These are phyloP conservation scores for Cyrtorhinus lividipennis DNA, from an alignment of 1,140 invertebrate species.

Conservation along the genomic window DNA sequence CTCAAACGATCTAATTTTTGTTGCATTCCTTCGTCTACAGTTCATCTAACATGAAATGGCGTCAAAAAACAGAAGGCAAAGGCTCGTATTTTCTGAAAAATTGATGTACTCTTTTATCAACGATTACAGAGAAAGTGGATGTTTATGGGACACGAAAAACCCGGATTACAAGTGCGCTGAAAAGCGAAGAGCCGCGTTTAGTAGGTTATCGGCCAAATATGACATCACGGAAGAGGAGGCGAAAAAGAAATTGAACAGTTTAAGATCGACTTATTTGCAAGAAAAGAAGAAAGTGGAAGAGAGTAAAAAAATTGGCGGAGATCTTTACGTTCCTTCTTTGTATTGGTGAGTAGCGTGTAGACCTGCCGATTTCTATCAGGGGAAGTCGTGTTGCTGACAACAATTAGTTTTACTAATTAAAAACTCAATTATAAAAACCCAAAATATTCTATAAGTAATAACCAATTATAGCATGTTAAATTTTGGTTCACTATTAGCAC, in stretches of 20 bases:
- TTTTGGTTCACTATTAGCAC: no score
- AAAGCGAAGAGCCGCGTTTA: background rate
- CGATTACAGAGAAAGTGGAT: background rate
- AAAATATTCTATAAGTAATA: no score
- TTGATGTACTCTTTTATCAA: conserved; percentile 2
- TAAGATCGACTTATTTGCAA: conserved; percentile 1
- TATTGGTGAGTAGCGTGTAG: background rate
- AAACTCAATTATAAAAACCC: no score
- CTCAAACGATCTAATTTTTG: no score
- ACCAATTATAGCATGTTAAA: no score
- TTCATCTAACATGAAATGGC: no score
- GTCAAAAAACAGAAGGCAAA: background rate
- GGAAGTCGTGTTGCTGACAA: no score
- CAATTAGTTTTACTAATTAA: no score
- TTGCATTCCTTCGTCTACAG: no score
- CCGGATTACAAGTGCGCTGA: background rate
- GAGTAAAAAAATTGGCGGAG: background rate
- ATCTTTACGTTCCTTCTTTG: background rate
- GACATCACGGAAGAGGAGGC: background rate
- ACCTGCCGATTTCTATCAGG: no score
- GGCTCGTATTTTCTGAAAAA: background rate
- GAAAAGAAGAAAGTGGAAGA: conserved; percentile 5
- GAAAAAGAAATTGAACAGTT: background rate
- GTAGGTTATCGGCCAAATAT: background rate
- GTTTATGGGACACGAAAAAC: background rate